Base-by-base conservation (phyloP, 2,113 vertebrate genomes). In the Mesitornis unicolor region DNA sequence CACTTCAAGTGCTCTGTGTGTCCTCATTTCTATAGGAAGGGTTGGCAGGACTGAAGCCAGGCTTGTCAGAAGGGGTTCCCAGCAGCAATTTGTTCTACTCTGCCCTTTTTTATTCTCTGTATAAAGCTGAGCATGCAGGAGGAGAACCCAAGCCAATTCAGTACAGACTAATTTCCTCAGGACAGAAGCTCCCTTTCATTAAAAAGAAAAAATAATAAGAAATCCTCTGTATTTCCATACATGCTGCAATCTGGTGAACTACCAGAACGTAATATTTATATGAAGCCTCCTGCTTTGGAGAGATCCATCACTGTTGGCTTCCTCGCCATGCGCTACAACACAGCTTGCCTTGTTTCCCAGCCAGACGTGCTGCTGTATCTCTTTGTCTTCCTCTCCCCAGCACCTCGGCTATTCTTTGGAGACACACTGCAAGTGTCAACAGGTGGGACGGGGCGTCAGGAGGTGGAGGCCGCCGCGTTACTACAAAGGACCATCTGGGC, bases 401-500 rank as follows among this genome's bases (percentile, higher is more conserved):
- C 51, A 77, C 9, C 54, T 47, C 47, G 1, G 80, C 73, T 60
- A 26, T 38, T 56, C 91, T 74, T 90, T 7, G 7, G 71, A 82
- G 95, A 89, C 80, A 15, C 19, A 22, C 68, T 47, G 6, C 26
- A 43, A 67, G 86, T 42, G 89, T 71, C 89, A 89, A 75, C 91
- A 97, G 97, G 95, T 97, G 90, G 86, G 90, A 92, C 0, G 31
- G 91, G 87, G 59, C 4, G 1, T 50, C 17, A 18, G 87, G 93
- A 87, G 78, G 82, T 26, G 82, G 63, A n/a, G 57, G 60, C 73
- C 75, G 84, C 90, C 8, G 17, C 3, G 10, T 11, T 77, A 80
- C 85, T 84, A 86, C 84, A 68, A 80, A 95, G 83, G 84, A 89
- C 93, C 93, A 92, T 94, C 95, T 96, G 95, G 65, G 45, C 67